Evolutionary conservation across 2,113 vertebrate species (phyloP), one percentile per base, ranked within the genome.

Genomic region (Herpetotheres cachinnans): DNA sequence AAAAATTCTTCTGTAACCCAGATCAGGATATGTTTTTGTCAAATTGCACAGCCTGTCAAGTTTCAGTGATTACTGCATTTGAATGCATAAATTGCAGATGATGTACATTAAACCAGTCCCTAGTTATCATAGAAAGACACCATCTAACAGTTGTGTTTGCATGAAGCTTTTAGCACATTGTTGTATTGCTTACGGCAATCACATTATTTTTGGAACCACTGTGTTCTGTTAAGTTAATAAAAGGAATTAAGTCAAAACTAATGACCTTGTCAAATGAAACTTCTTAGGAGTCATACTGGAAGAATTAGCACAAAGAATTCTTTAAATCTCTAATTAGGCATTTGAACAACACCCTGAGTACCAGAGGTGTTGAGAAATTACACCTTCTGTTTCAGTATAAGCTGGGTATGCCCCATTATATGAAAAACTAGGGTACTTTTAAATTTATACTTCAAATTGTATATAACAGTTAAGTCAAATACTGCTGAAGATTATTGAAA

Each of bases 181-280:
- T n/a, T 70, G 49, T 90, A 50, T 59, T 89, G n/a, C 58, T 96
- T 92, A 78, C 56, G 96, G 50, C 32, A 65, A 94, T 95, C 52
- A 69, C 44, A 84, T 71, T 96, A 65, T 90, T 70, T 92, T 92
- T 82, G 30, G 40, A 93, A 72, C 12, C 27, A 13, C 13, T 78
- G 6, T 82, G 19, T 92, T 88, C 40, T 59, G 13, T 62, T 79
- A 83, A 38, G 32, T 70, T 90, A 96, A 85, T 62, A 96, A n/a
- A 82, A 79, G 78, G 34, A 93, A 87, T 89, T 29, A 52, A 63
- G 91, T 90, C 8, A 92, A 97, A 97, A 84, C 5, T 66, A 88
- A 67, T 86, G 18, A 80, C 89, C 50, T 80, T 90, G 32, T 67
- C 12, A 82, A 77, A 30, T 94, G 26, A 58, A 50, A 62, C 52